phyloP scores from a whole-genome alignment of 2,113 vertebrate species.

The Cranoglanis bouderius region DNA sequence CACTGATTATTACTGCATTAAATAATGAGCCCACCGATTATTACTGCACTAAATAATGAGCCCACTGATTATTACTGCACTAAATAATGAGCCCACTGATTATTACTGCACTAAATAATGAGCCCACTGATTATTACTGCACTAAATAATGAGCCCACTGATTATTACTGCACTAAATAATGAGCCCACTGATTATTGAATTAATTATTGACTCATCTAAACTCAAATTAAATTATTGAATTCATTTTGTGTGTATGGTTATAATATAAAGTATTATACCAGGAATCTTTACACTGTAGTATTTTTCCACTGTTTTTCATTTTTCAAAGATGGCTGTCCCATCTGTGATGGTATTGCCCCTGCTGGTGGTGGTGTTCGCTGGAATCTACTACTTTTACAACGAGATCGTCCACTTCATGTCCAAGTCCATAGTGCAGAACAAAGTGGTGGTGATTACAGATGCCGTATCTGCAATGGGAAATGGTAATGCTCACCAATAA shows the following conservation, averaged over 20 bases:
- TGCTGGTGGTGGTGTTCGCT: conserved; percentile 84
- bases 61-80: no score
- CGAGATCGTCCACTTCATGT: conserved; percentile 82
- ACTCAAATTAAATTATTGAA: background rate
- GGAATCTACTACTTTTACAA: conserved; percentile 90
- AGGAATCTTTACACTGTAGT: background rate
- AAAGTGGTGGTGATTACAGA: conserved; percentile 95
- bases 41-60: background rate
- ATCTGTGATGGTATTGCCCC: conserved; percentile 77
- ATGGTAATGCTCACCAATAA: conserved; percentile 74
- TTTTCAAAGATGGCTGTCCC: conserved; percentile 79
- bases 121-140: no score
- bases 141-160: background rate
- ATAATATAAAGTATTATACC: background rate
- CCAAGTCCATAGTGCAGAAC: conserved; percentile 87
- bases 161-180: background rate
- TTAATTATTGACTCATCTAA: background rate
- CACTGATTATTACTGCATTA: background rate
- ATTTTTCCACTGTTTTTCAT: conserved; percentile 14
- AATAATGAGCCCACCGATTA: background rate
- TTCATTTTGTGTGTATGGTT: background rate
- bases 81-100: background rate
- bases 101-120: no score
- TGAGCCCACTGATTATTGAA: background rate
- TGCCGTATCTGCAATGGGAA: conserved; percentile 87